A percentile compares a stretch with the other conserved stretches of the same genome.
Evolutionary conservation across 2,113 vertebrate genomes (phyloP).

Genomic region (Myrmecobius fasciatus): DNA sequence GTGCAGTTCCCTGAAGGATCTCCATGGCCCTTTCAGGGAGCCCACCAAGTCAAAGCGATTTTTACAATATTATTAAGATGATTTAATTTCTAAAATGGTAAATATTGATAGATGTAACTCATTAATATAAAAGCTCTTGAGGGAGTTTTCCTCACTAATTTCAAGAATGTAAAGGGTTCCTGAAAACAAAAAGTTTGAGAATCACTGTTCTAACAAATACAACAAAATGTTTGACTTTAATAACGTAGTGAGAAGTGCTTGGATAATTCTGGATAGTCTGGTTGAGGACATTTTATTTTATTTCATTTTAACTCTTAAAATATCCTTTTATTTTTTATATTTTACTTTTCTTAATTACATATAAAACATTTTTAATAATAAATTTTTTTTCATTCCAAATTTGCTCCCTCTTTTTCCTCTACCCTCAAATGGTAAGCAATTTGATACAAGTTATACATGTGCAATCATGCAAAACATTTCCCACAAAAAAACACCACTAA

Average conservation of each 20-base stretch:
- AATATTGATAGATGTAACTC: too few relatives aligned
- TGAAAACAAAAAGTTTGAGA: not conserved
- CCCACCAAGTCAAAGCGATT: too few relatives aligned
- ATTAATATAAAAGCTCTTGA: too few relatives aligned
- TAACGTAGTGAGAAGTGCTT: not conserved
- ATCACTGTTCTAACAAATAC: not conserved
- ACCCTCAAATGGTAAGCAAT: not conserved
- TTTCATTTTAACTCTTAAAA: not conserved
- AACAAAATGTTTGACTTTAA: not conserved
- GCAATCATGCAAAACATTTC: not conserved
- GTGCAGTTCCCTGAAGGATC: too few relatives aligned
- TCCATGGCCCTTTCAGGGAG: too few relatives aligned
- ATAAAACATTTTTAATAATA: not conserved
- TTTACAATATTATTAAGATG: too few relatives aligned
- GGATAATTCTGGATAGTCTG: not conserved
- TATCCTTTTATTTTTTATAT: not conserved
- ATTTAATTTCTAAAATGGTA: too few relatives aligned
- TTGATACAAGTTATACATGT: not conserved
- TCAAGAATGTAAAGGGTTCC: too few relatives aligned
- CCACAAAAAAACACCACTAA: too few relatives aligned
- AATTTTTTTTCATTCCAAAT: not conserved
- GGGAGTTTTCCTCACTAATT: too few relatives aligned
- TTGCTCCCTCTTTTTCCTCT: not conserved
- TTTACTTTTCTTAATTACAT: not conserved
- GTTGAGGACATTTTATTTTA: not conserved